Evolutionary conservation across 2,113 vertebrate species (phyloP), one percentile per base, ranked within the genome.

Genomic region (Seriola rivoliana): DNA sequence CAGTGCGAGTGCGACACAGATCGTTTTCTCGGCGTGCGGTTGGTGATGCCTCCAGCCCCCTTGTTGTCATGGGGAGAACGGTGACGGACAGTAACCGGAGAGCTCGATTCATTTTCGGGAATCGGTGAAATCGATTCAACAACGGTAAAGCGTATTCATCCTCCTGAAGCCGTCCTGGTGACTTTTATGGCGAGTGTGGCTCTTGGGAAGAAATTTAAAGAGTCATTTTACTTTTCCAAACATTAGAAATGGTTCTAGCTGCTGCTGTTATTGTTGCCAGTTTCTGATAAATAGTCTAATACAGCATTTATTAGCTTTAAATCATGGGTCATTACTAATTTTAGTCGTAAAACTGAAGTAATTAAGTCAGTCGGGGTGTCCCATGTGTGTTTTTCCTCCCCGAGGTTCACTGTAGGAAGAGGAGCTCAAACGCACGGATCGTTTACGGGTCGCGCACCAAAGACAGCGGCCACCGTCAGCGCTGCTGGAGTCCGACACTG

Each of bases 41-140:
- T 95, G 36, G 25, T 85, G 52, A 78, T 60, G 93, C 32, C 95
- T 95, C 63, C 13, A 34, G 25, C 65, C 5, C 57, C 71, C 80
- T 89, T 93, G 91, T 96, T 94, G 91, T 94, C 80, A 88, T 90
- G 81, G 89, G 79, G 84, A 85, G 86, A 83, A 65, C 67, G 38
- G 71, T 58, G 17, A 50, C 55, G 25, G 55, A 12, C 60, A 13
- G 76, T 8, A 25, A 59, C 78, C 87, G 79, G 50, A 59, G 17
- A 75, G 57, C 64, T 71, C 9, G 46, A 7, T 46, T 84, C 64
- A 40, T 10, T 68, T 72, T 55, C 17, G 8, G 25, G 81, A 85
- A 3, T 23, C 42, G 17, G 25, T 69, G 2, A 71, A 80, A 73
- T 34, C 0, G 14, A 71, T 8, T 25, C 1, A 3, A n/a, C 44